These are phyloP conservation scores for Apeltes quadracus DNA, from an alignment of 2,113 vertebrate genomes.

Conservation along the genomic window DNA sequence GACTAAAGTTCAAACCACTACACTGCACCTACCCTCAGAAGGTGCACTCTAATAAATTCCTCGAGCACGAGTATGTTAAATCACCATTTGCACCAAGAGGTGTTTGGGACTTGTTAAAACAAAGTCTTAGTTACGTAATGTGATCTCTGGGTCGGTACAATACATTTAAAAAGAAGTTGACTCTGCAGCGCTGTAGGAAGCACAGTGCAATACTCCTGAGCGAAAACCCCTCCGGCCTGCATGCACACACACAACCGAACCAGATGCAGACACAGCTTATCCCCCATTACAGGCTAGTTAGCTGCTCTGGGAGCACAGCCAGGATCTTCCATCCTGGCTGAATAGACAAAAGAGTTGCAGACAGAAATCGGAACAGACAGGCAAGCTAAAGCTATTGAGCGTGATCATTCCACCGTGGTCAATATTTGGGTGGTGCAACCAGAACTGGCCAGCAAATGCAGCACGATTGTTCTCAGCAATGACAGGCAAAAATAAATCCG, in stretches of 20 bases:
- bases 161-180: neutral
- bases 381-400: slow-evolving; percentile 64
- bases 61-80: neutral
- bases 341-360: slow-evolving; percentile 46
- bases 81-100: neutral
- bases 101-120: neutral
- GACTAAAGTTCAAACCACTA: neutral
- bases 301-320: slow-evolving; percentile 46
- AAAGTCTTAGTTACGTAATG: neutral
- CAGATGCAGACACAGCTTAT: neutral
- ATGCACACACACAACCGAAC: slow-evolving; percentile 6
- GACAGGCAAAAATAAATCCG: too few relatives aligned
- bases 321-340: slow-evolving; percentile 27
- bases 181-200: neutral
- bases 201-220: neutral
- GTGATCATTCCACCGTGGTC: slow-evolving; percentile 58
- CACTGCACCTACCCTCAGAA: neutral
- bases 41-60: neutral
- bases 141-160: neutral
- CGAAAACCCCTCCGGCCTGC: neutral
- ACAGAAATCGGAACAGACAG: slow-evolving; percentile 70
- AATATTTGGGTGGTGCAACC: slow-evolving; percentile 38
- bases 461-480: neutral
- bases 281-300: slow-evolving; percentile 9
- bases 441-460: slow-evolving; percentile 10